Conservation (phyloP, 2,888 invertebrate species). For the Bibio marci region DNA sequence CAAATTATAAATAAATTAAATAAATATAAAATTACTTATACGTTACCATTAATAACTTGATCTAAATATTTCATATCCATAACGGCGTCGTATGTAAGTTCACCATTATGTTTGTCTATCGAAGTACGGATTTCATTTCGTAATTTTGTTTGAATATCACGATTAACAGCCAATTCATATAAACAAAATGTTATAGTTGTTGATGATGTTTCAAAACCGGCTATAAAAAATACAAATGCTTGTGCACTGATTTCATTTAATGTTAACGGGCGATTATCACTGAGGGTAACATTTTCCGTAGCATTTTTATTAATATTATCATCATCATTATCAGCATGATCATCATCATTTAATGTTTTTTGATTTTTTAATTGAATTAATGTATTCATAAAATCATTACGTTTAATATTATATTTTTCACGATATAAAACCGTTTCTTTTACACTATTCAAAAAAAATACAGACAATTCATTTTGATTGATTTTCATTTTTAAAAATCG, state of each 20-base stretch:
- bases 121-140: constrained; percentile 20
- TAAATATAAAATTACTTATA: neutral
- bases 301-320: no score
- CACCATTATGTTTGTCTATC: constrained; percentile 17
- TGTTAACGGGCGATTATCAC: neutral
- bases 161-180: constrained; percentile 25
- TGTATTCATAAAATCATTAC: constrained; percentile 16
- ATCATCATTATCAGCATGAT: neutral
- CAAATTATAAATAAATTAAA: no score
- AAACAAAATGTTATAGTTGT: constrained; percentile 25
- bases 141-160: constrained; percentile 25
- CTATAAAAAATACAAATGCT: constrained; percentile 29
- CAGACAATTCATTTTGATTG: constrained; percentile 7
- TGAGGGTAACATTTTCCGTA: neutral
- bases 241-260: constrained; percentile 22
- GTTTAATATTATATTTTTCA: constrained; percentile 5
- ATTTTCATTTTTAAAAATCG: neutral
- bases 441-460: constrained; percentile 13
- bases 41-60: constrained; percentile 28
- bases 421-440: constrained; percentile 2
- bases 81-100: constrained; percentile 26
- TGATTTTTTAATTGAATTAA: constrained; percentile 1
- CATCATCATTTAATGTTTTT: neutral
- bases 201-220: constrained; percentile 31
- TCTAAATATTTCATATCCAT: constrained; percentile 27